phyloP scores from a whole-genome alignment of 2,113 vertebrate genomes.

The Tragelaphus imberbis region DNA sequence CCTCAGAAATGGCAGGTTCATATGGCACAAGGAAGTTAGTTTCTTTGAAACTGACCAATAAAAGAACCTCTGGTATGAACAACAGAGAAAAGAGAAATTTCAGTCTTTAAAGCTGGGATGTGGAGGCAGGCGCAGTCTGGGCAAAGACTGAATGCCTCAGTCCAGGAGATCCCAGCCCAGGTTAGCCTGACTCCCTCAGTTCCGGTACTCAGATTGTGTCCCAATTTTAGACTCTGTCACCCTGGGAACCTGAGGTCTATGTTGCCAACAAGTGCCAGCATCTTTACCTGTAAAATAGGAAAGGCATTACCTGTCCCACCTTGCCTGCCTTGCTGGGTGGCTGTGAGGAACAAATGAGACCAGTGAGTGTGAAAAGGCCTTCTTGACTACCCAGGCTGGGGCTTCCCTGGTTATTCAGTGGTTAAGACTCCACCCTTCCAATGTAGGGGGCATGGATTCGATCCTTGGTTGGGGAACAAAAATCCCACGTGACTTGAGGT shows the following conservation, averaged over 20 bases:
- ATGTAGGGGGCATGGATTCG: background rate
- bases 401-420: background rate
- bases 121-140: background rate
- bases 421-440: background rate
- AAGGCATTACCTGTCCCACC: background rate
- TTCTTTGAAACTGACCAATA: background rate
- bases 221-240: background rate
- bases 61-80: background rate
- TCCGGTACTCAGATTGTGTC: background rate
- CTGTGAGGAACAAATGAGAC: background rate
- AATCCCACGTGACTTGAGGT: background rate
- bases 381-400: background rate
- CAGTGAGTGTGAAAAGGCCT: background rate
- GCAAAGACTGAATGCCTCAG: background rate
- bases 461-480: background rate
- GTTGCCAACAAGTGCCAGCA: background rate
- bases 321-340: no score
- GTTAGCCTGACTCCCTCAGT: background rate
- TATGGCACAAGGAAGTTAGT: background rate
- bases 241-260: background rate
- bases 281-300: background rate
- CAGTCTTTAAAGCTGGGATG: background rate
- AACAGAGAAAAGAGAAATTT: background rate
- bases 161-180: background rate
- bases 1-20: constrained; percentile 16